phyloP scores from a whole-genome alignment of 1,140 invertebrate genomes.

The Zaprionus lachaisei region DNA sequence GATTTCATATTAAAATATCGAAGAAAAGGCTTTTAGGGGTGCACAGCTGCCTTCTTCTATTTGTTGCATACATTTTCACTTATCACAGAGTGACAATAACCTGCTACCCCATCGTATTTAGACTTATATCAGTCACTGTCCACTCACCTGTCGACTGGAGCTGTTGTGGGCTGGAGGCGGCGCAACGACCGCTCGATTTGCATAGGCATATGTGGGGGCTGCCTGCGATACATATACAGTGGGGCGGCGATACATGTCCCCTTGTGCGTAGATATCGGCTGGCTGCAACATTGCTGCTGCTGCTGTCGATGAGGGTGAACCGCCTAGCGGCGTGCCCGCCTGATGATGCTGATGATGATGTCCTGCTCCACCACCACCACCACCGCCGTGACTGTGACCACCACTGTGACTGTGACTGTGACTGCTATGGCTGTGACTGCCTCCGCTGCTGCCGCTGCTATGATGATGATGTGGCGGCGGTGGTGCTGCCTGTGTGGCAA shows the following conservation, averaged over 20 bases:
- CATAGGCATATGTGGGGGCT: conserved; percentile 76
- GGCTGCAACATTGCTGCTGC: conserved; percentile 85
- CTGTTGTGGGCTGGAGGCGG: conserved; percentile 94
- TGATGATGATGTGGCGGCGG: conserved; percentile 48
- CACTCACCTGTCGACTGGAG: conserved; percentile 89
- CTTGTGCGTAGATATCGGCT: conserved; percentile 85
- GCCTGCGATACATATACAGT: conserved; percentile 87
- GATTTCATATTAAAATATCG: too few species aligned
- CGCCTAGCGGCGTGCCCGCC: conserved; percentile 80
- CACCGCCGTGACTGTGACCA: conserved; percentile 11
- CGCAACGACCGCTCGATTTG: conserved; percentile 89
- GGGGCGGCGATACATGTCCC: conserved; percentile 87
- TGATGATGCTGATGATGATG: conserved; percentile 75
- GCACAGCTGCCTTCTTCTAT: too few species aligned
- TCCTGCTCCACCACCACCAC: conserved; percentile 2
- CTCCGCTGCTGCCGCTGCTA: not conserved
- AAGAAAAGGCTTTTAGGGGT: too few species aligned
- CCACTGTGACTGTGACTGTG: conserved; percentile 58
- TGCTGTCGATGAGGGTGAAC: conserved; percentile 75
- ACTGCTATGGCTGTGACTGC: conserved; percentile 45
- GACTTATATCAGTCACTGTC: too few species aligned
- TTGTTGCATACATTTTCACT: too few species aligned
- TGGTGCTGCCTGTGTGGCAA: not conserved
- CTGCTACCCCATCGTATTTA: too few species aligned
- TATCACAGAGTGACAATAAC: too few species aligned